Conservation (phyloP, 2,888 invertebrate species). For the Blera fallax region DNA sequence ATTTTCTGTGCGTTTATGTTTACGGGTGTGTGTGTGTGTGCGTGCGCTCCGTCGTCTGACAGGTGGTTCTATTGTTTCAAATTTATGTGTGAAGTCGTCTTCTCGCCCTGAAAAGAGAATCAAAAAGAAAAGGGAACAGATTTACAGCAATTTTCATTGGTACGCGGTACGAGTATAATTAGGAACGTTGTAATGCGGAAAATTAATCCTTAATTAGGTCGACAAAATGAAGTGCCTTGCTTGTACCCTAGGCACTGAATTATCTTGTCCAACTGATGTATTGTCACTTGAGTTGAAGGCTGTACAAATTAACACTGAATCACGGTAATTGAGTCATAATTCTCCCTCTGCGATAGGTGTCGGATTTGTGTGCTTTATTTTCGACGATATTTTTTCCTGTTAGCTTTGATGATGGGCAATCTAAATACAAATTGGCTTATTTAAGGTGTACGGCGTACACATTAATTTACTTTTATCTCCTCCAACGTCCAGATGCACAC, state of each 20-base stretch:
- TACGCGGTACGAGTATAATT: not conserved
- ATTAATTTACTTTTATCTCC: not conserved
- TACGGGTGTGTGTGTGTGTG: not conserved
- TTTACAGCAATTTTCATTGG: constrained; percentile 40
- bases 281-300: constrained; percentile 49
- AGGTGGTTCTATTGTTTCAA: constrained; percentile 66
- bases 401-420: constrained; percentile 2
- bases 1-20: constrained; percentile 61
- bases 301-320: constrained; percentile 56
- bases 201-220: constrained; percentile 63
- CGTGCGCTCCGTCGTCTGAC: constrained; percentile 33
- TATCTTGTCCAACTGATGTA: constrained; percentile 40
- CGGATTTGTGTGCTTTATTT: not conserved
- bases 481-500: not conserved
- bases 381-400: not conserved
- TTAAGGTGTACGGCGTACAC: not conserved
- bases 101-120: constrained; percentile 23
- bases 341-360: not conserved
- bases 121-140: constrained; percentile 12
- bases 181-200: constrained; percentile 15
- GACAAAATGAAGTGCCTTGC: constrained; percentile 21
- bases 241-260: not conserved
- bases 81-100: constrained; percentile 47
- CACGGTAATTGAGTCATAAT: constrained; percentile 58
- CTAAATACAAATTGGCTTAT: constrained; percentile 15